These are phyloP conservation scores for Rhagophthalmus giganteus DNA, from an alignment of 2,888 invertebrate species.

Conservation along the genomic window DNA sequence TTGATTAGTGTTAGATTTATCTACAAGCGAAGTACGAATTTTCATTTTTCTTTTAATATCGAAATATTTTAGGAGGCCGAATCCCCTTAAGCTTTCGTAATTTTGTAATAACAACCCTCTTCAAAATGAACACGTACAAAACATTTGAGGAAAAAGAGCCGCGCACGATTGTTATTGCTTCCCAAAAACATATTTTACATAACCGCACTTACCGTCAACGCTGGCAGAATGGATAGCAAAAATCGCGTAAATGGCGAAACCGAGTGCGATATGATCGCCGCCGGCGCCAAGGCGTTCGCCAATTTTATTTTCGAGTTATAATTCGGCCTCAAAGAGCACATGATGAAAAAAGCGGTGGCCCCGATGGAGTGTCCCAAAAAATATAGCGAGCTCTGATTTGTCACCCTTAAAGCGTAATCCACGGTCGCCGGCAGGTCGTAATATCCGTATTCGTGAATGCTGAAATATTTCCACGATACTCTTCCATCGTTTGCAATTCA, in stretches of 20 bases:
- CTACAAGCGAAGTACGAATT: too few species aligned
- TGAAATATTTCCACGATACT: too few species aligned
- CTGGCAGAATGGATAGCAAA: conserved; percentile 21
- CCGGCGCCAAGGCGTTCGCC: conserved; percentile 50
- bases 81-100: too few species aligned
- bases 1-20: too few species aligned
- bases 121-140: too few species aligned
- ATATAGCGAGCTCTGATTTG: conserved; percentile 57
- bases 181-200: background rate
- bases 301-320: conserved; percentile 50
- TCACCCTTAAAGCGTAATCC: conserved; percentile 59
- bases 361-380: conserved; percentile 71
- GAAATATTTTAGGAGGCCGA: too few species aligned
- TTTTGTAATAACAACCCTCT: too few species aligned
- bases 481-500: too few species aligned
- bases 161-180: too few species aligned
- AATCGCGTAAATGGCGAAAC: conserved; percentile 16
- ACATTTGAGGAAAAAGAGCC: too few species aligned
- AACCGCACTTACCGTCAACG: conserved; percentile 26
- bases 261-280: conserved; percentile 42
- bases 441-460: conserved; percentile 66
- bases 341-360: conserved; percentile 55
- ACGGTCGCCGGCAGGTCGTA: conserved; percentile 66
- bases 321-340: conserved; percentile 52
- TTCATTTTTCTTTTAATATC: too few species aligned